These are phyloP conservation scores for Microcebus griseorufus DNA, from an alignment of 2,113 vertebrate species.

Conservation along the genomic window DNA sequence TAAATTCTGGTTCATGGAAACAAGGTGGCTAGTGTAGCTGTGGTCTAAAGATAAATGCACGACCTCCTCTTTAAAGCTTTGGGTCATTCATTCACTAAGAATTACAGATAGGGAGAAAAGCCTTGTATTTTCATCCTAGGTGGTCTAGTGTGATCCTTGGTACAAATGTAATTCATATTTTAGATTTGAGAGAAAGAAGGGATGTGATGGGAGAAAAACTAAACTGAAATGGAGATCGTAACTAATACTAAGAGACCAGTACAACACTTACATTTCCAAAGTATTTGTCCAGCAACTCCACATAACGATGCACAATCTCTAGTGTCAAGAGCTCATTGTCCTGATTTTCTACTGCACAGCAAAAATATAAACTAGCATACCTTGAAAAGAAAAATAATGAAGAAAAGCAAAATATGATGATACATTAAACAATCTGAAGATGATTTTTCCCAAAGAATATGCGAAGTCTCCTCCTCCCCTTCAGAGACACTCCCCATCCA, in stretches of 20 bases:
- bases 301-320: constrained; percentile 94
- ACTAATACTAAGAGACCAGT: neutral
- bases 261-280: constrained; percentile 94
- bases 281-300: constrained; percentile 96
- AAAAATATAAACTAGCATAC: constrained; percentile 97
- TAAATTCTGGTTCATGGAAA: neutral
- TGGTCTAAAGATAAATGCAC: neutral
- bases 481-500: neutral
- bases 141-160: neutral
- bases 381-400: constrained; percentile 81
- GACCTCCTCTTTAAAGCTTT: neutral
- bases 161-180: neutral
- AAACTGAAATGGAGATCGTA: neutral
- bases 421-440: neutral
- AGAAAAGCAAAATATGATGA: constrained; percentile 30
- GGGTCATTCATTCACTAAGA: neutral
- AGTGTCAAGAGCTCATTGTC: constrained; percentile 95
- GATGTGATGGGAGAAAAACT: neutral
- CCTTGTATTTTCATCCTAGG: neutral
- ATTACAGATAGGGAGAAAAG: neutral
- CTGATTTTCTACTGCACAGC: constrained; percentile 90
- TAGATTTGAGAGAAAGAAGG: neutral
- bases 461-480: neutral
- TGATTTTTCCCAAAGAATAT: neutral
- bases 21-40: neutral